These are phyloP conservation scores for Zosterops hypoxanthus DNA, from an alignment of 2,113 vertebrate species.

Conservation along the genomic window DNA sequence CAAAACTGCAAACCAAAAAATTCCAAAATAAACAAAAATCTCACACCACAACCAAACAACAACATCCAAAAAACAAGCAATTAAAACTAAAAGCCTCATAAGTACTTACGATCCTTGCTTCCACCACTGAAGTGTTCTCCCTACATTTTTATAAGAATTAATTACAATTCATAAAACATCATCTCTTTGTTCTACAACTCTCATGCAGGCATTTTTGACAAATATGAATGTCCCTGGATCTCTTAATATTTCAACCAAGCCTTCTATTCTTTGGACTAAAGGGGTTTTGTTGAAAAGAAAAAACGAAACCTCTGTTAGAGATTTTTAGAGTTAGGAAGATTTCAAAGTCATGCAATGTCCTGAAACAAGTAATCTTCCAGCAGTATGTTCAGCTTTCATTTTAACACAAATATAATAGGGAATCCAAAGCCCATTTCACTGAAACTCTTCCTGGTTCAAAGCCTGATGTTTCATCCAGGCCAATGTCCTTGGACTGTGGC, in stretches of 20 bases:
- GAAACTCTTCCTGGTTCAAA: not conserved
- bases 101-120: not conserved
- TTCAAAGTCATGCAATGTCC: not conserved
- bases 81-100: not conserved
- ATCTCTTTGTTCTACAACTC: not conserved
- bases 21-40: not conserved
- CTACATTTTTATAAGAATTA: not conserved
- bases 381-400: not conserved
- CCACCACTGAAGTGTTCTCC: not conserved
- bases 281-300: not conserved
- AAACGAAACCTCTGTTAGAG: not conserved
- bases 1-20: not conserved
- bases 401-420: not conserved
- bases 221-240: not conserved
- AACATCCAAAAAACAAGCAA: not conserved
- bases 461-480: not conserved
- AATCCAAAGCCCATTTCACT: not conserved
- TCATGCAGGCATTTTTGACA: not conserved
- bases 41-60: not conserved
- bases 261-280: not conserved
- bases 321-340: not conserved
- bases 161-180: not conserved
- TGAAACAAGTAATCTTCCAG: not conserved
- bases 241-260: not conserved
- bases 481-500: not conserved